These are phyloP conservation scores for Aphrocallistes beatrix DNA, from an alignment of 37 sponge, comb jelly and placozoan species.

Conservation along the genomic window DNA sequence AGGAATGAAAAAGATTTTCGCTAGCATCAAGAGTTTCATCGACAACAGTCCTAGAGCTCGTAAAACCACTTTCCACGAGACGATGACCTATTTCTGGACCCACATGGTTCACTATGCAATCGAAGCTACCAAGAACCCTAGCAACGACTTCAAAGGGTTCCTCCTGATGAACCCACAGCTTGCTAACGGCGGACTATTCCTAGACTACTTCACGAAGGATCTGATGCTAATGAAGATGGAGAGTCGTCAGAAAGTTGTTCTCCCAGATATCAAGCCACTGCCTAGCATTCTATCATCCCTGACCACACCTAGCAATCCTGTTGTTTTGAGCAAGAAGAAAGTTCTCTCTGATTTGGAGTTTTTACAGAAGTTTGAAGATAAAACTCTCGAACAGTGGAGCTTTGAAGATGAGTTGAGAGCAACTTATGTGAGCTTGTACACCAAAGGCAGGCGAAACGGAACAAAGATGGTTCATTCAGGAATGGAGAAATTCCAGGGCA, in stretches of 20 bases:
- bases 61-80: background rate
- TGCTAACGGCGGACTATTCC: background rate
- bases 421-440: background rate
- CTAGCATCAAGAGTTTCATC: slow-evolving; percentile 10
- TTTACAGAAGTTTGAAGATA: background rate
- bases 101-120: slow-evolving; percentile 16
- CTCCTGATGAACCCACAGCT: background rate
- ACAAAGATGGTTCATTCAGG: background rate
- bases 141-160: slow-evolving; percentile 8
- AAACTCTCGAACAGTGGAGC: background rate
- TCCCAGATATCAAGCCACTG: background rate
- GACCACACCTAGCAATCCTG: background rate
- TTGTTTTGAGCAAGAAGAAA: background rate
- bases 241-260: background rate
- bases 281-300: background rate
- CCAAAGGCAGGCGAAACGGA: background rate
- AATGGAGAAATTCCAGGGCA: slow-evolving; percentile 1
- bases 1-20: slow-evolving; percentile 11
- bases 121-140: background rate
- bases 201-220: slow-evolving; percentile 2
- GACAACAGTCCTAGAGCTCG: background rate
- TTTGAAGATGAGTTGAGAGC: background rate
- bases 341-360: background rate
- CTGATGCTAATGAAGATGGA: slow-evolving; percentile 14
- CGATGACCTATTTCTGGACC: slow-evolving; percentile 10